Evolutionary conservation across 1,140 invertebrate species (phyloP).

Genomic region (Chironomus tepperi): DNA sequence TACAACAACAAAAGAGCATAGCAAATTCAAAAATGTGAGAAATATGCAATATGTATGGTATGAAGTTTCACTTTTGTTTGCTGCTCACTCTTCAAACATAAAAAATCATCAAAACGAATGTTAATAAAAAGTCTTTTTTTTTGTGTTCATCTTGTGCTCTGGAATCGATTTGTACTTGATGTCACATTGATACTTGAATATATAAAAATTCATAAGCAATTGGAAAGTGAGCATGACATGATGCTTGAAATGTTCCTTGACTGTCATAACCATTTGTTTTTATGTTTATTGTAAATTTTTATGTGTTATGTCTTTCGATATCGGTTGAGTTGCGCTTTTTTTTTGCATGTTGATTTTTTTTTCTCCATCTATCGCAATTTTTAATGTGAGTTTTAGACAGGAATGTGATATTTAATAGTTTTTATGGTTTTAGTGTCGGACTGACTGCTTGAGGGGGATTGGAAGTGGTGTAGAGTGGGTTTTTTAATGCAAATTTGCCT

Average conservation of each 20-base stretch:
- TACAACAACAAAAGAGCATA: background rate
- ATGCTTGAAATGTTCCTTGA: background rate
- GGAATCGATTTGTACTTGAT: background rate
- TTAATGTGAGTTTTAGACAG: background rate
- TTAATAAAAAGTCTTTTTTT: background rate
- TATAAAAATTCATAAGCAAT: background rate
- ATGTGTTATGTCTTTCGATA: constrained; percentile 8
- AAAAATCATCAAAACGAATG: background rate
- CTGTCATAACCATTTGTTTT: constrained; percentile 2
- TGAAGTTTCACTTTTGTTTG: background rate
- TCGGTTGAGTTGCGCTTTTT: constrained; percentile 12
- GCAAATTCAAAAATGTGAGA: background rate
- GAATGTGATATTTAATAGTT: no score
- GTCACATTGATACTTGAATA: background rate
- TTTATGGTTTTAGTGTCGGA: no score
- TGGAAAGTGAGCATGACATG: background rate
- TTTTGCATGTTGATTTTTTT: constrained; percentile 3
- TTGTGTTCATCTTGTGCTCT: background rate
- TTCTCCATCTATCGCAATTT: constrained; percentile 2
- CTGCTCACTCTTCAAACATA: background rate
- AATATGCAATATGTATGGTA: background rate
- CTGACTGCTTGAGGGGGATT: no score
- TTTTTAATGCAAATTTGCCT: no score
- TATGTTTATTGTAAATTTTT: constrained; percentile 10
- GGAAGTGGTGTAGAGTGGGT: no score